Conservation (phyloP, 1,140 invertebrate genomes). For the Apis cerana region DNA sequence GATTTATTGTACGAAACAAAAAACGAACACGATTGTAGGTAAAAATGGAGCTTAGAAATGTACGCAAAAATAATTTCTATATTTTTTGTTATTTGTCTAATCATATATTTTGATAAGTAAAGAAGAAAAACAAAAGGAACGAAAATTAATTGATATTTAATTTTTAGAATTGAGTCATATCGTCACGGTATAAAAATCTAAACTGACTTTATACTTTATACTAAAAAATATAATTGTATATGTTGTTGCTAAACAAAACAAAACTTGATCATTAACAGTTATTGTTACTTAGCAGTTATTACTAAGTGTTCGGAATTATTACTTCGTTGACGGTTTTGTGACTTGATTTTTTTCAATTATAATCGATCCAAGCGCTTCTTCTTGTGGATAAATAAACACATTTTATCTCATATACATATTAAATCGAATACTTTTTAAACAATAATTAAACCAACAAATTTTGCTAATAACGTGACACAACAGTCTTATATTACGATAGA, state of each 20-base stretch:
- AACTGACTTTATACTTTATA: constrained; percentile 74
- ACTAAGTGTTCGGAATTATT: constrained; percentile 56
- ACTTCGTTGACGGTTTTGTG: constrained; percentile 59
- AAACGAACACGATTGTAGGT: background rate
- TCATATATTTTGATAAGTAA: constrained; percentile 42
- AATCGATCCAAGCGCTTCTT: constrained; percentile 47
- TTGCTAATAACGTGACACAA: constrained; percentile 56
- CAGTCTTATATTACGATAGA: constrained; percentile 37
- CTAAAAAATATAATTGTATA: constrained; percentile 71
- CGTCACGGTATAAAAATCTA: constrained; percentile 78
- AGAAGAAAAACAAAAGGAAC: constrained; percentile 52
- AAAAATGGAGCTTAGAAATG: constrained; percentile 3
- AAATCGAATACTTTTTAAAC: constrained; percentile 32
- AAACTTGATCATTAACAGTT: constrained; percentile 43
- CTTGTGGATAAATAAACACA: constrained; percentile 35
- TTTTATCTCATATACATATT: constrained; percentile 24
- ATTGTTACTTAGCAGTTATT: constrained; percentile 29
- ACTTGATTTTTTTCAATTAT: constrained; percentile 57
- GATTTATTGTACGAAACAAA: background rate
- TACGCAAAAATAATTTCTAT: constrained; percentile 48
- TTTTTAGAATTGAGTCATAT: constrained; percentile 64
- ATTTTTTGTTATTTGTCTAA: constrained; percentile 40
- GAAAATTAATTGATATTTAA: constrained; percentile 48
- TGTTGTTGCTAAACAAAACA: constrained; percentile 55
- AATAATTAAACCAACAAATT: constrained; percentile 54